These are phyloP conservation scores for Lepisosteus osseus DNA, from an alignment of 2,113 vertebrate species.

Conservation along the genomic window DNA sequence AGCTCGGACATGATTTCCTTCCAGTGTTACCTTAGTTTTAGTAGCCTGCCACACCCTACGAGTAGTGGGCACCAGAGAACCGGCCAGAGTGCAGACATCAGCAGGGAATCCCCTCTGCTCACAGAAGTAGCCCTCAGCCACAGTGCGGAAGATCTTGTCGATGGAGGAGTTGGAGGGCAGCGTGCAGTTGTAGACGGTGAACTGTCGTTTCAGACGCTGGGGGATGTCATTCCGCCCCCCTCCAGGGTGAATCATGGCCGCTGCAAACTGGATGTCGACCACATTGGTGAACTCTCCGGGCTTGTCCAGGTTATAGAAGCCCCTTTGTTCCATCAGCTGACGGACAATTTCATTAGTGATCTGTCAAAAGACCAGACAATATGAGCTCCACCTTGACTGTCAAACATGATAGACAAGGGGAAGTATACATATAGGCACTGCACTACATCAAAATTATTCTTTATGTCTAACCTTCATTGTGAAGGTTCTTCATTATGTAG, in stretches of 20 bases:
- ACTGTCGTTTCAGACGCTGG: slow-evolving; percentile 78
- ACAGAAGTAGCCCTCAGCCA: slow-evolving; percentile 77
- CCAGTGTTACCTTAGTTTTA: slow-evolving; percentile 70
- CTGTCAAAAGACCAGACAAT: slow-evolving; percentile 39
- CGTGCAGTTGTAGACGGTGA: slow-evolving; percentile 76
- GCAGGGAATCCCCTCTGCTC: slow-evolving; percentile 58
- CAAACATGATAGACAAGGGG: too few relatives aligned
- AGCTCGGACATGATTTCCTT: too few relatives aligned
- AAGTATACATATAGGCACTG: too few relatives aligned
- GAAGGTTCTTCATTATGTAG: too few relatives aligned
- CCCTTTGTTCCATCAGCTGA: slow-evolving; percentile 79
- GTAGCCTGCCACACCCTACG: slow-evolving; percentile 73
- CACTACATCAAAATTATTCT: too few relatives aligned
- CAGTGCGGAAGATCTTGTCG: slow-evolving; percentile 72
- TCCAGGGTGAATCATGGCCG: slow-evolving; percentile 81
- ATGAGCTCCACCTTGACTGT: too few relatives aligned
- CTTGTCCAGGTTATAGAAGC: slow-evolving; percentile 78
- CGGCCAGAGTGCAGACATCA: slow-evolving; percentile 60
- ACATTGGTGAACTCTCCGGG: slow-evolving; percentile 75
- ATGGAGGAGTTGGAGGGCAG: slow-evolving; percentile 77
- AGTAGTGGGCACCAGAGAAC: slow-evolving; percentile 65
- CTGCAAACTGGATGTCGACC: slow-evolving; percentile 73
- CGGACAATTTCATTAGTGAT: slow-evolving; percentile 83
- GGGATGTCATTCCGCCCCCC: slow-evolving; percentile 79
- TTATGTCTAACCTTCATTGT: too few relatives aligned